Percentiles rank a stretch among this genome's conserved stretches.
Conservation (phyloP, 2,797 vertebrate genomes). For the Allobates femoralis region DNA sequence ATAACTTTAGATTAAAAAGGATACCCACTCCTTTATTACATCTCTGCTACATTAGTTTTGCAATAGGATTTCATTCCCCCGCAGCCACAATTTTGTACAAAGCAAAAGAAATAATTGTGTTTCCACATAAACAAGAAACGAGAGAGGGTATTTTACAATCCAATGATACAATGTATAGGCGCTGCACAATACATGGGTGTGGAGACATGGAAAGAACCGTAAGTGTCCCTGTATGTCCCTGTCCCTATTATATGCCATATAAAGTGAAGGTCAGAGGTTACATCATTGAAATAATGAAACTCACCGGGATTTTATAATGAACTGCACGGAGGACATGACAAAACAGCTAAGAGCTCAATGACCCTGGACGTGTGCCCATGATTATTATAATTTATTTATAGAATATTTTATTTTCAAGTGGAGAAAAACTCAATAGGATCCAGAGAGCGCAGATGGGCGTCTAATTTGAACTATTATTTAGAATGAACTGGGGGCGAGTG, state of each 20-base stretch:
- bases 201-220: background rate
- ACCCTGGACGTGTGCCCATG: slow-evolving; percentile 3
- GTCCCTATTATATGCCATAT: background rate
- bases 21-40: slow-evolving; percentile 49
- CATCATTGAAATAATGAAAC: slow-evolving; percentile 11
- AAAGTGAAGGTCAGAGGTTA: slow-evolving; percentile 8
- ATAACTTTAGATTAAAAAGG: slow-evolving; percentile 51
- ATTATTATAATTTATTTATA: slow-evolving; percentile 34
- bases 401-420: slow-evolving; percentile 40
- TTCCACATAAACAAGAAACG: slow-evolving; percentile 43
- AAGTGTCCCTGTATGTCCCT: background rate
- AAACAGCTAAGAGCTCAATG: slow-evolving; percentile 21
- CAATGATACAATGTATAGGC: background rate
- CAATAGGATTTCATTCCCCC: slow-evolving; percentile 54
- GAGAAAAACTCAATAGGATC: slow-evolving; percentile 18
- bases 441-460: background rate
- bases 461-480: slow-evolving; percentile 31
- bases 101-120: slow-evolving; percentile 35
- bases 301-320: background rate
- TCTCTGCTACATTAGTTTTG: slow-evolving; percentile 53
- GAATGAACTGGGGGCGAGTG: background rate
- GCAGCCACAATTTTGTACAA: slow-evolving; percentile 51
- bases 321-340: background rate
- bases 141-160: slow-evolving; percentile 18
- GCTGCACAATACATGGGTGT: background rate